Evolutionary conservation across 2,888 invertebrate species (phyloP), one percentile per base, ranked within the genome.

Genomic region (Panzeria rudis): DNA sequence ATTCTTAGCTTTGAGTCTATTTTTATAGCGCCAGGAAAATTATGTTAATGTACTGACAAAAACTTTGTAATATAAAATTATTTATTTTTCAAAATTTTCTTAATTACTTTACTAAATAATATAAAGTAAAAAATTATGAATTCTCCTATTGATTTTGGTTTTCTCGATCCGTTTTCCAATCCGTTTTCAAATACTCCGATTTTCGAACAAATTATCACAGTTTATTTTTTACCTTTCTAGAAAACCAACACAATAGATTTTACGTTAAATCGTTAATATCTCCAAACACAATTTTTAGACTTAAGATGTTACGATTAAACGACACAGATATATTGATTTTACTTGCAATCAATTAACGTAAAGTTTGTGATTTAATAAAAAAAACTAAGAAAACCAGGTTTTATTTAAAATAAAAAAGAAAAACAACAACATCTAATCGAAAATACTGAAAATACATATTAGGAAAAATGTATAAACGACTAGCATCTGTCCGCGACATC

Each of bases 151-250:
- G 8, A 44, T 20, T 44, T 44, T 41, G 38, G 0, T 25, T 29
- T 17, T 56, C n/a, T n/a, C 44, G n/a, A n/a, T n/a, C 29, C 29
- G 29, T 29, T 4, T 29, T 5, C 2, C 29, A 29, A 29, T 4
- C 29, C 41, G 23, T 50, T 3, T 47, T 41, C n/a, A 71, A 79
- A 64, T 72, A 64, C 38, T 72, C n/a, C n/a, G n/a, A n/a, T n/a
- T n/a, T n/a, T n/a, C n/a, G n/a, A n/a, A n/a, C n/a, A n/a, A n/a
- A n/a, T n/a, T n/a, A n/a, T n/a, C n/a, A n/a, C n/a, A n/a, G n/a
- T n/a, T n/a, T n/a, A n/a, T n/a, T n/a, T n/a, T n/a, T n/a, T n/a
- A n/a, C n/a, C n/a, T n/a, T n/a, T n/a, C n/a, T n/a, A n/a, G n/a
- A n/a, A n/a, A n/a, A n/a, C n/a, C n/a, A n/a, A n/a, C n/a, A n/a